Conservation (phyloP, 30 jellyfish, hydroid and myxozoan species). For the Hydra vulgaris region DNA sequence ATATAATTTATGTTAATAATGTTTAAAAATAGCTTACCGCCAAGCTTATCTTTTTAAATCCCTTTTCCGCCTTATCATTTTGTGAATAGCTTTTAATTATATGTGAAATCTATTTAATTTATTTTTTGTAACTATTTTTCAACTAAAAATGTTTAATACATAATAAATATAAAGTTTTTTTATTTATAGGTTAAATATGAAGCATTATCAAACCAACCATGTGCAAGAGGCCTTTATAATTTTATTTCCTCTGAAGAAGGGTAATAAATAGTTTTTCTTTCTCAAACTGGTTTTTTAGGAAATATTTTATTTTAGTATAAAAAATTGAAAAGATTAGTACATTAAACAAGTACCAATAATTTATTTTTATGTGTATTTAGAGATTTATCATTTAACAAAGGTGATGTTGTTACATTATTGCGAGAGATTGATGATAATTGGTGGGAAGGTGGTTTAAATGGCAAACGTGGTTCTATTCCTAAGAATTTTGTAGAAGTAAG, state of each 20-base stretch:
- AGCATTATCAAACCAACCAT: slow-evolving; percentile 50
- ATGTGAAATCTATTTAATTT: no score
- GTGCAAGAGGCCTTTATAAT: slow-evolving; percentile 53
- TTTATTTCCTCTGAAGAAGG: slow-evolving; percentile 67
- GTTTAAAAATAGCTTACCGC: not conserved
- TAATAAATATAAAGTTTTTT: not conserved
- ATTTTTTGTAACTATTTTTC: no score
- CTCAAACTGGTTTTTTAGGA: not conserved
- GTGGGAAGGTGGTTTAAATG: slow-evolving; percentile 69
- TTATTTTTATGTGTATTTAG: slow-evolving; percentile 16
- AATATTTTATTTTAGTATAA: not conserved
- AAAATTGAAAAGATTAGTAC: not conserved
- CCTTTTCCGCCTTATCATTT: not conserved
- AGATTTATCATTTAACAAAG: slow-evolving; percentile 60
- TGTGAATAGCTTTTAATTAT: no score
- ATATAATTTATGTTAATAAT: no score
- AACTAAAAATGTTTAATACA: no score
- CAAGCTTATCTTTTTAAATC: not conserved
- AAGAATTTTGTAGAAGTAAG: slow-evolving; percentile 65
- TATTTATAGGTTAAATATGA: slow-evolving; percentile 41
- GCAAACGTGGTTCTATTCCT: slow-evolving; percentile 68
- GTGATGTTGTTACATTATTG: slow-evolving; percentile 48
- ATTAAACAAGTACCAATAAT: not conserved
- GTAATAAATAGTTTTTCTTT: slow-evolving; percentile 19
- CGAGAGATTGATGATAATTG: slow-evolving; percentile 66